Base-by-base conservation (phyloP, 2,113 vertebrate species). In the Dipodomys spectabilis region DNA sequence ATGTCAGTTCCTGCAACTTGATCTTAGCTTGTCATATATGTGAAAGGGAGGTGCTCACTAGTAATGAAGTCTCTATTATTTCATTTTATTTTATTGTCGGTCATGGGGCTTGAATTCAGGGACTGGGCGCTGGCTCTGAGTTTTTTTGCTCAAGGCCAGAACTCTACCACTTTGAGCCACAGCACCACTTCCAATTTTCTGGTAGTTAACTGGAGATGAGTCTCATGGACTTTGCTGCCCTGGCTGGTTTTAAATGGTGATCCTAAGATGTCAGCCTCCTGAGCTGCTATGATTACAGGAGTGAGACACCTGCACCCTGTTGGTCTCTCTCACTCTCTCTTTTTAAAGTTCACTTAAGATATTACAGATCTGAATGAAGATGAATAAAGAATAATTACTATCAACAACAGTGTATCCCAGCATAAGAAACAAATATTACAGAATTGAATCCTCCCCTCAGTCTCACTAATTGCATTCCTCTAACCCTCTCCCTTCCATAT, bases 401-500 rank as follows among this genome's bases (percentile, higher is more conserved):
- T 44, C 49, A 77, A 84, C 65, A 78, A 44, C 53, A 10, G 23
- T n/a, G 12, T 71, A 78, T 81, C 7, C 80, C 28, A 68, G 15
- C 60, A 87, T 74, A 93, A 82, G 74, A 92, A 92, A 62, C 74
- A 82, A 78, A 88, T 22, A 45, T 87, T 79, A 49, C 32, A 72
- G 32, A 78, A 30, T 89, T 67, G 68, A 94, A 78, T 16, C 13
- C 74, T 77, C 39, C 11, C 64, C 1, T 86, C 1, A 84, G 68
- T 80, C n/a, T 18, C 7, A 72, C 44, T 45, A 27, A n/a, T 90
- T 79, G 28, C 25, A 27, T 88, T 85, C 20, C 11, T 75, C 7
- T 62, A 71, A 12, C 44, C 18, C 25, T 28, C 20, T 53, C 7
- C 16, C 2, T 74, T 22, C 62, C 12, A 11, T 49, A n/a, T 84